Base-by-base conservation (phyloP, 2,888 invertebrate species). In the Calameuta filiformis region DNA sequence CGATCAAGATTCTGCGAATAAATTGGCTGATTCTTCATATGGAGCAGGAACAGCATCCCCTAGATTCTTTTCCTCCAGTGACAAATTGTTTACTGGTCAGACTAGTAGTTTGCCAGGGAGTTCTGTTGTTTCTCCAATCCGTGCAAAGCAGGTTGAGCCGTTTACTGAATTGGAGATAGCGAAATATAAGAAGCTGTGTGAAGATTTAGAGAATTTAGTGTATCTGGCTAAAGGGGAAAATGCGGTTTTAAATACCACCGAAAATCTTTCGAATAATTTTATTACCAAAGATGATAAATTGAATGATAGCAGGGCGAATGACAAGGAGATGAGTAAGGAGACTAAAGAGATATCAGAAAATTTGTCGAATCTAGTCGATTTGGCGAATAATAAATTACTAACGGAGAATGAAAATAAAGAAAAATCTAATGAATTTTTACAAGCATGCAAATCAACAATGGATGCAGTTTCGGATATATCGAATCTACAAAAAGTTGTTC, bases 191-290 rank as follows among this genome's bases (percentile, higher is more conserved):
- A 85, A 87, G 68, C 83, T 90, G n/a, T 90, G 90, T 77, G 87
- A 87, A 80, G 89, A 90, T 81, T 81, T 90, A 73, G 90, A 90
- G 75, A 87, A 88, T 77, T 83, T 90, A 33, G 88, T 90, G 15
- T 81, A 87, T 73, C 76, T 81, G 1, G 83, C 87, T 35, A 71
- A 71, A 71, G 71, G 33, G 12, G 73, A 69, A 40, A 68, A 71
- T 75, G 79, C 75, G 30, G 68, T 71, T 73, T 12, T 68, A 68
- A 68, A 34, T 12, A n/a, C 15, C 33, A 37, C 73, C 35, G 56
- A 40, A 68, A 56, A 33, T 68, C 23, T 73, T 12, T 73, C 15
- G 3, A 56, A 9, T 23, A 56, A 56, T 56, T 23, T 56, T 23
- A 34, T 30, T 34, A 73, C 73, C 73, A 73, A 73, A 56, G 76